Conservation (phyloP, 2,113 vertebrate species). For the Tinamus guttatus region DNA sequence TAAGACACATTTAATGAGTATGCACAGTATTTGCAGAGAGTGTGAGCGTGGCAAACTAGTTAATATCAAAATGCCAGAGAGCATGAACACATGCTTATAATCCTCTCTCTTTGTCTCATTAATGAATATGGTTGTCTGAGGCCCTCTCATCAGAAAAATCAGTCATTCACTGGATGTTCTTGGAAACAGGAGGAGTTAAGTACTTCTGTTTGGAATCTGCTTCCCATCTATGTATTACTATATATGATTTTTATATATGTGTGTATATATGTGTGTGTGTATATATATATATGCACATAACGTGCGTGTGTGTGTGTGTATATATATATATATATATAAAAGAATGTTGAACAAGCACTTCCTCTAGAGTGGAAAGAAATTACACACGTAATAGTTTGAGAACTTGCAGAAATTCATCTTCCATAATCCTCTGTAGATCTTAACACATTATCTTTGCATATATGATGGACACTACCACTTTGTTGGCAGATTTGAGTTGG, state of each 20-base stretch:
- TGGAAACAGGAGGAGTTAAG: neutral
- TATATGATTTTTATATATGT: no score
- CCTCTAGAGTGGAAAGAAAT: neutral
- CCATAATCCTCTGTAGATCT: neutral
- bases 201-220: neutral
- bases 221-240: neutral
- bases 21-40: constrained; percentile 5
- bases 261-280: no score
- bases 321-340: no score
- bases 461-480: neutral
- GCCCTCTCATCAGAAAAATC: neutral
- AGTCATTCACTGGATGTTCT: neutral
- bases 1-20: neutral
- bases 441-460: neutral
- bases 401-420: neutral
- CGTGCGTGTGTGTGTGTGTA: no score
- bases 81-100: constrained; percentile 12
- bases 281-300: no score
- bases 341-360: neutral
- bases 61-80: constrained; percentile 8
- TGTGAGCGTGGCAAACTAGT: neutral
- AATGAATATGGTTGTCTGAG: neutral
- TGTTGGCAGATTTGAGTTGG: neutral
- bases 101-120: neutral
- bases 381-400: neutral